A percentile compares a stretch with the other conserved stretches of the same genome.
These are phyloP conservation scores for Anoura caudifer DNA, from an alignment of 2,113 vertebrate species.

Conservation along the genomic window DNA sequence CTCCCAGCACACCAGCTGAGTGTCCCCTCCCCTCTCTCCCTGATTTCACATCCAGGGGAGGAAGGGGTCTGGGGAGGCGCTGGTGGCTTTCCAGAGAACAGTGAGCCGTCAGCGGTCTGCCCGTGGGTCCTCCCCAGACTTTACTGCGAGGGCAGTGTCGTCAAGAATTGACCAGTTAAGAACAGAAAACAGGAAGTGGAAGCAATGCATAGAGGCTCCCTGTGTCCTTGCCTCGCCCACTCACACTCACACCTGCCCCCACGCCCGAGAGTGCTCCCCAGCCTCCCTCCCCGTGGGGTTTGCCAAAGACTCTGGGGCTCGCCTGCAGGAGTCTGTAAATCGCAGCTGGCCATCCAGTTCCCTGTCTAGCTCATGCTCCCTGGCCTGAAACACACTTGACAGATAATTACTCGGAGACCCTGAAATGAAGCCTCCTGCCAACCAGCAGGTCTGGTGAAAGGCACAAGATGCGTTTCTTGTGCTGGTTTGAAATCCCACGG, in stretches of 20 bases:
- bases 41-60: neutral
- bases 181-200: neutral
- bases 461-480: neutral
- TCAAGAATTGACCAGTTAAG: neutral
- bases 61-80: neutral
- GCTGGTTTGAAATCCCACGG: neutral
- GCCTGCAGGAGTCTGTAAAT: neutral
- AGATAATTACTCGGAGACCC: neutral
- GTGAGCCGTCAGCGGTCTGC: neutral
- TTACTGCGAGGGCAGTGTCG: neutral
- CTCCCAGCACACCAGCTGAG: neutral
- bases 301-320: neutral
- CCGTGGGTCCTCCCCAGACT: neutral
- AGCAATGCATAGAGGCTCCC: neutral
- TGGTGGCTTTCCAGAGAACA: neutral
- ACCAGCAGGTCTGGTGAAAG: neutral
- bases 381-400: neutral
- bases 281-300: too few species aligned
- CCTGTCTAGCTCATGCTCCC: neutral
- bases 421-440: neutral
- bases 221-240: too few species aligned
- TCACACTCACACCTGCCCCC: too few species aligned
- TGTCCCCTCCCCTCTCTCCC: neutral
- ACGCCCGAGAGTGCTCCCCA: rapidly evolving
- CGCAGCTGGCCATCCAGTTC: neutral